Conservation (phyloP, 2,113 vertebrate genomes). For the Myrmophylax atrothorax region DNA sequence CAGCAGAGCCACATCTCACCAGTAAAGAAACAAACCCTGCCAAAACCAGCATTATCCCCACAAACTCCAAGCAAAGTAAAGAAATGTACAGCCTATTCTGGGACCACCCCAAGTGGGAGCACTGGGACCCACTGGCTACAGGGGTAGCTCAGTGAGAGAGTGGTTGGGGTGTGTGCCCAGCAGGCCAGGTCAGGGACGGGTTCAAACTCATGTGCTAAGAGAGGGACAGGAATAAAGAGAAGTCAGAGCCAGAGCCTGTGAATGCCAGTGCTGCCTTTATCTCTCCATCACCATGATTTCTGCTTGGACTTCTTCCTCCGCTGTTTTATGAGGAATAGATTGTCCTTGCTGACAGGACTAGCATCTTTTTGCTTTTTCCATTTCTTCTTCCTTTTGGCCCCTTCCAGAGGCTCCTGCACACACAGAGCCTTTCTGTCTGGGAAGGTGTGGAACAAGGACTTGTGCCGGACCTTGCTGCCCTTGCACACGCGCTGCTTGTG, state of each 20-base stretch:
- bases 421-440: background rate
- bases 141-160: background rate
- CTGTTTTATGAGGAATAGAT: conserved; percentile 80
- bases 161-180: background rate
- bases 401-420: background rate
- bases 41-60: background rate
- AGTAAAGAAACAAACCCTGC: background rate
- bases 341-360: conserved; percentile 8
- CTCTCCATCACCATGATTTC: conserved; percentile 3
- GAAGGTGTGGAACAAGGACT: background rate
- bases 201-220: background rate
- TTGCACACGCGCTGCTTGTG: background rate
- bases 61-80: background rate
- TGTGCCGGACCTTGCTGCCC: background rate
- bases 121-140: no score
- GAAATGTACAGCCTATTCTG: background rate
- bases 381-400: conserved; percentile 31
- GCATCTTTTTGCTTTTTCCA: background rate
- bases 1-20: background rate
- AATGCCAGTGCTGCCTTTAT: background rate
- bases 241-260: background rate
- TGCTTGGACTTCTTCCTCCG: conserved; percentile 69
- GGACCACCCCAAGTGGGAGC: background rate
- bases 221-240: background rate
- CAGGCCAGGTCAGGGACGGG: background rate